Base-by-base conservation (phyloP, 2,797 vertebrate genomes). In the Ctenopoma multispine region DNA sequence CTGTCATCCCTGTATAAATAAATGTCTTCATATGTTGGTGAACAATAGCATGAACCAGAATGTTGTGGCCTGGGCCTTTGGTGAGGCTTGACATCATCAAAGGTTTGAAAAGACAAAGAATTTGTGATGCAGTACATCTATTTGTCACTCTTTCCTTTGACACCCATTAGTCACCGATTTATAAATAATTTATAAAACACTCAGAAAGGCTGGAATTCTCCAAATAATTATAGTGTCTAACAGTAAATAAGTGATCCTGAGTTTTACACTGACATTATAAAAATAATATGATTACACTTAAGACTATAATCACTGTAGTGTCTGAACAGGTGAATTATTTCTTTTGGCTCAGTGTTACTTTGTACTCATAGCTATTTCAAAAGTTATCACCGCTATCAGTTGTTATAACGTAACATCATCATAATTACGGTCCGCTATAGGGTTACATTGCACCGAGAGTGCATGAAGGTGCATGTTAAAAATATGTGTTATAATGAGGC, bases 1-100 rank as follows among this genome's bases (percentile, higher is more conserved):
- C 47, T 85, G 58, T 81, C 75, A 72, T 78, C 54, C 57, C 56
- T 72, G 67, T 73, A 86, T 82, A 82, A 85, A 81, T 69, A 77
- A 68, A 85, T 59, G 72, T 82, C 69, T 81, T 75, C 41, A 49
- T 70, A 72, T 89, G 72, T 80, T 75, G 54, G 53, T n/a, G 73
- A 89, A 86, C 85, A 88, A 81, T 75, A 83, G 66, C 59, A 60
- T 56, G 51, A 70, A 75, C 69, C 47, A 49, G 47, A 40, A 50
- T 55, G 64, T 67, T 79, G 64, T 40, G 49, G 64, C 75, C 66
- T 65, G 60, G 64, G 57, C 40, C 65, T 72, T 65, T 75, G 62
- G 77, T 40, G 31, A 56, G 46, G 50, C 63, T 57, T 77, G 75
- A 75, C 70, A 63, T 54, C 17, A 63, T 81, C 66, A 82, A 79